A percentile compares a stretch with the other conserved stretches of the same genome.
These are phyloP conservation scores for Cromileptes altivelis DNA, from an alignment of 2,113 vertebrate species.

Conservation along the genomic window DNA sequence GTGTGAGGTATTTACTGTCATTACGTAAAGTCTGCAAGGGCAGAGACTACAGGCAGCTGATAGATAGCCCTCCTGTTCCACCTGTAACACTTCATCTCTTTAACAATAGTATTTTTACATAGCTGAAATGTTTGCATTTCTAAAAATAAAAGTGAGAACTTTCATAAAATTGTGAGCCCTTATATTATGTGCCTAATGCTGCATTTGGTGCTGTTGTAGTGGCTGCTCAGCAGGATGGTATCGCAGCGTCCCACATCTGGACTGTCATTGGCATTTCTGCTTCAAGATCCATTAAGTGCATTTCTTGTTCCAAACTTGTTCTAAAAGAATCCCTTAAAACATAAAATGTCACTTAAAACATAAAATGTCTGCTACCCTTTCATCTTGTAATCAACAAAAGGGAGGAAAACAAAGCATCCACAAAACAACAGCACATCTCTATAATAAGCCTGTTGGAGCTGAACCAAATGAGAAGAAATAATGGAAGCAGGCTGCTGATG, in stretches of 20 bases:
- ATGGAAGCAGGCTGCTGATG: conserved; percentile 61
- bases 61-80: too few relatives aligned
- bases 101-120: background rate
- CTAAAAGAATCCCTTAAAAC: conserved; percentile 33
- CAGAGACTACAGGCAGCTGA: too few relatives aligned
- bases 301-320: background rate
- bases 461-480: conserved; percentile 68
- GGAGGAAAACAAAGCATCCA: conserved; percentile 43
- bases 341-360: conserved; percentile 19
- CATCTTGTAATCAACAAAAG: conserved; percentile 38
- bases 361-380: conserved; percentile 29
- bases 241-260: background rate
- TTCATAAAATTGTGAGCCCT: background rate
- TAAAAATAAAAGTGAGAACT: background rate
- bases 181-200: background rate
- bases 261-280: background rate
- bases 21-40: too few relatives aligned
- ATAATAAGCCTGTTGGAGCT: conserved; percentile 51
- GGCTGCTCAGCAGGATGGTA: background rate
- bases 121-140: background rate
- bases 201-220: background rate
- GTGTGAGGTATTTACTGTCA: too few relatives aligned
- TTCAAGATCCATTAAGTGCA: conserved; percentile 15
- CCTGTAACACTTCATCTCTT: background rate
- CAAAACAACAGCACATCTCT: conserved; percentile 28